Conservation (phyloP, 2,888 invertebrate species). For the Brenthis hecate region DNA sequence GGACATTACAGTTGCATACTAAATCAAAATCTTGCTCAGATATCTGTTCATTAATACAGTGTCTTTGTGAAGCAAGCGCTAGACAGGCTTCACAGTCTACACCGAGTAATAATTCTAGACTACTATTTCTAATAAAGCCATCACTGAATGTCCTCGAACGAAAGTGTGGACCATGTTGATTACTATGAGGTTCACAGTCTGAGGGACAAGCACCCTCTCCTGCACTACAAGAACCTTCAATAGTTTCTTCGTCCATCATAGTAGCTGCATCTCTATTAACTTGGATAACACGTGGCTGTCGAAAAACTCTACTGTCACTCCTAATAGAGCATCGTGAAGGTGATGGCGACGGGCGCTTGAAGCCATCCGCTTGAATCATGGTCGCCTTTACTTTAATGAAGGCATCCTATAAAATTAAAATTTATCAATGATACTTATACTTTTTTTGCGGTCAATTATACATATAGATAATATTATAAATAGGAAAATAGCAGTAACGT, state of each 20-base stretch:
- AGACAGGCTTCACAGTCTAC: constrained; percentile 79
- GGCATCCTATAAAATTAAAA: constrained; percentile 34
- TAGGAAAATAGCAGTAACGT: not conserved
- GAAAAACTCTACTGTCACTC: constrained; percentile 69
- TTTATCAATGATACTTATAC: not conserved
- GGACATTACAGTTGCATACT: constrained; percentile 75
- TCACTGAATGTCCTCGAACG: constrained; percentile 78
- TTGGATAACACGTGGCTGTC: constrained; percentile 76
- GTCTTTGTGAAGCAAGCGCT: constrained; percentile 70
- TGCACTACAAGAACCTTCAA: constrained; percentile 40
- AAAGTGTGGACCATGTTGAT: constrained; percentile 65
- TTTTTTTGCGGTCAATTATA: not conserved
- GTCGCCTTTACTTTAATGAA: constrained; percentile 36
- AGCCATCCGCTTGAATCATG: constrained; percentile 75
- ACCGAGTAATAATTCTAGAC: constrained; percentile 76
- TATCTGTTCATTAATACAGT: constrained; percentile 68
- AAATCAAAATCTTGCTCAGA: constrained; percentile 72
- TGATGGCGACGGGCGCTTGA: constrained; percentile 76
- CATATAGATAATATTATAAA: not conserved
- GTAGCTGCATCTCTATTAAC: constrained; percentile 79
- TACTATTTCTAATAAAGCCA: constrained; percentile 76
- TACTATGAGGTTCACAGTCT: constrained; percentile 61
- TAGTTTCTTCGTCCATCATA: constrained; percentile 71
- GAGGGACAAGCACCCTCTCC: constrained; percentile 45
- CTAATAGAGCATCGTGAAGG: constrained; percentile 75